These are phyloP conservation scores for Zingel zingel DNA, from an alignment of 2,113 vertebrate species.

Conservation along the genomic window DNA sequence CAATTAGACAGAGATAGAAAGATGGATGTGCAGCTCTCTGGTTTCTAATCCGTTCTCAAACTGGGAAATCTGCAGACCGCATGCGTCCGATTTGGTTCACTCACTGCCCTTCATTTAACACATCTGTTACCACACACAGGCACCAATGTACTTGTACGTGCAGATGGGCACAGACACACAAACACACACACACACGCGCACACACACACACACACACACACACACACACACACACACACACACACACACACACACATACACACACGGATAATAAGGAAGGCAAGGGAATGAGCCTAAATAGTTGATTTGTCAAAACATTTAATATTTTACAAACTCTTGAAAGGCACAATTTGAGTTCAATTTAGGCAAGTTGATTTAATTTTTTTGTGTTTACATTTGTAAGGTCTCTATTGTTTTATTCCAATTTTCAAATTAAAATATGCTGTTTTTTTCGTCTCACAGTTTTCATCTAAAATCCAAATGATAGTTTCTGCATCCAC, in stretches of 20 bases:
- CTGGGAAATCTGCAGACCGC: slow-evolving; percentile 67
- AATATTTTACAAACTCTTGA: neutral
- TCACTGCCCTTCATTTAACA: slow-evolving; percentile 74
- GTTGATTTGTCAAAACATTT: neutral
- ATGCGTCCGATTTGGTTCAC: slow-evolving; percentile 68
- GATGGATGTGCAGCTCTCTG: slow-evolving; percentile 65
- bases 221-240: neutral
- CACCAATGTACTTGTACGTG: neutral
- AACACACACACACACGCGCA: neutral
- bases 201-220: neutral
- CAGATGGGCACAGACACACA: neutral
- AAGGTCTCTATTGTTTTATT: neutral
- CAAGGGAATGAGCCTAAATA: neutral
- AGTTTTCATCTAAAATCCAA: neutral
- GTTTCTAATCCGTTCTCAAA: slow-evolving; percentile 79
- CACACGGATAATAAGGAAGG: neutral
- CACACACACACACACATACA: neutral
- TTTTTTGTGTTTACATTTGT: neutral
- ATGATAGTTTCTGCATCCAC: neutral
- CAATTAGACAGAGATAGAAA: slow-evolving; percentile 74
- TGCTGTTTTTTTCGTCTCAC: neutral
- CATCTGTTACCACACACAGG: slow-evolving; percentile 47
- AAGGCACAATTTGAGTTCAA: neutral
- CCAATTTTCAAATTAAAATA: neutral
- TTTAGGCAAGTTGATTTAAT: neutral